These are phyloP conservation scores for Austrolebias charrua DNA, from an alignment of 2,797 vertebrate genomes.

Conservation along the genomic window DNA sequence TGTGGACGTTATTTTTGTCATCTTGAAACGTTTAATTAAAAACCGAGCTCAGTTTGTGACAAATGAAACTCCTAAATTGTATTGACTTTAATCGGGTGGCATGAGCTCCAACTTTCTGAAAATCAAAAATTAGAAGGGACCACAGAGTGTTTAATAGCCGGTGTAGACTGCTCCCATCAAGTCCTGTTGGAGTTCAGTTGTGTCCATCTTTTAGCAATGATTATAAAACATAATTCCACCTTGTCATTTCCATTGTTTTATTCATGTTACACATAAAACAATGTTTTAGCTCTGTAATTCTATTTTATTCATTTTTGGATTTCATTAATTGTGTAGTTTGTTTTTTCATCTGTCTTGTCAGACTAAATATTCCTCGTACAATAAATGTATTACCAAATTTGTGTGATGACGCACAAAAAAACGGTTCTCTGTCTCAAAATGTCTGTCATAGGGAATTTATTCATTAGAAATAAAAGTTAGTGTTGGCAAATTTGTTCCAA, in stretches of 20 bases:
- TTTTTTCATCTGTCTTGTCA: constrained; percentile 14
- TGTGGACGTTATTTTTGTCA: neutral
- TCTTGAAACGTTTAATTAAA: no score
- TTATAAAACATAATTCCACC: constrained; percentile 10
- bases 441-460: constrained; percentile 20
- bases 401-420: constrained; percentile 14
- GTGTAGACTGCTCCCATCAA: no score
- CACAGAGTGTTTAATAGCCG: no score
- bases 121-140: no score
- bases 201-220: neutral
- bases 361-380: constrained; percentile 8
- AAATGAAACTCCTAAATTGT: no score
- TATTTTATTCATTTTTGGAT: constrained; percentile 36
- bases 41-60: no score
- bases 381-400: constrained; percentile 5
- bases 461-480: constrained; percentile 9
- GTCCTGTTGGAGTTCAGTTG: no score
- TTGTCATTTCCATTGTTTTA: constrained; percentile 13
- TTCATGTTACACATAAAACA: constrained; percentile 1
- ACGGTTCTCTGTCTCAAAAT: constrained; percentile 5
- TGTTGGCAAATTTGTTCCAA: neutral
- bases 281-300: neutral
- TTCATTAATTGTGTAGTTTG: constrained; percentile 15
- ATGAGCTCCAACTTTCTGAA: no score
- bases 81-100: no score